phyloP scores from a whole-genome alignment of 2,797 vertebrate species.

The Sebastes minor region DNA sequence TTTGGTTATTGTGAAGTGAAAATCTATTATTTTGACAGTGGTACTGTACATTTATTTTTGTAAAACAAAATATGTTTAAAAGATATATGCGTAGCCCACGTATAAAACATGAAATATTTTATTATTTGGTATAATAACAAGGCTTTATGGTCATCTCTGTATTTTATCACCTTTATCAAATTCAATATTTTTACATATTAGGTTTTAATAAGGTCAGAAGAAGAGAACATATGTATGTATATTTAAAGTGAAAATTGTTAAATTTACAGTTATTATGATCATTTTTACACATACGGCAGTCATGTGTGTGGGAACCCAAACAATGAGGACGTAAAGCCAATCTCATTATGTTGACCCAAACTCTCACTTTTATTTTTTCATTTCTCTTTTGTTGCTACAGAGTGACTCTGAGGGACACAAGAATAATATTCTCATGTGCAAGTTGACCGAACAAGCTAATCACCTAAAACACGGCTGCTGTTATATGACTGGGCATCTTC shows the following conservation, averaged over 20 bases:
- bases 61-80: not conserved
- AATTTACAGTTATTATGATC: not conserved
- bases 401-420: not conserved
- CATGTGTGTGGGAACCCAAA: not conserved
- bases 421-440: not conserved
- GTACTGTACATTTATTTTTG: not conserved
- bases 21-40: too few species aligned
- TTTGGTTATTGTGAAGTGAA: too few species aligned
- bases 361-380: not conserved
- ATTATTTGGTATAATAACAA: not conserved
- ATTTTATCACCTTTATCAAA: not conserved
- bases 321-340: not conserved
- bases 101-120: not conserved
- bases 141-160: not conserved
- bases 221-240: not conserved
- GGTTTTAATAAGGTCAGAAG: not conserved
- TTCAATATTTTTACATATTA: not conserved
- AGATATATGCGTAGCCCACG: not conserved
- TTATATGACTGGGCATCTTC: constrained; percentile 7
- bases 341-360: not conserved
- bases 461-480: not conserved
- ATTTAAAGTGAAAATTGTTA: not conserved
- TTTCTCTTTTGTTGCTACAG: not conserved
- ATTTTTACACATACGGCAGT: not conserved
- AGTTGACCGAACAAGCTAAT: not conserved